Conservation (phyloP, 2,888 invertebrate genomes). For the Palloptera scutellata region DNA sequence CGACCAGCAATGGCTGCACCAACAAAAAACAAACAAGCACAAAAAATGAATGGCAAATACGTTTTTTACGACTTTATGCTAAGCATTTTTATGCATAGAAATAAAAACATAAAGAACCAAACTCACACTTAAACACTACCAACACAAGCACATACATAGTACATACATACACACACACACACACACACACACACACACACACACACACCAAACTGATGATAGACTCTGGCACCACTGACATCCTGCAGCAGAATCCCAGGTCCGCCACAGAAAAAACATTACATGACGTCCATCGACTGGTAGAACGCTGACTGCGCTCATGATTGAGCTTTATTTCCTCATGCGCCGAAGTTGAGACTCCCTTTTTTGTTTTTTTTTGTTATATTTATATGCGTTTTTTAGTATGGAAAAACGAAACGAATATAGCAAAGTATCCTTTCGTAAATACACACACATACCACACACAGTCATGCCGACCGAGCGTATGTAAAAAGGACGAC, state of each 20-base stretch:
- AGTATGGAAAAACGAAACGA: constrained; percentile 52
- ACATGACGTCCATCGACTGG: constrained; percentile 34
- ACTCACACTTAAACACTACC: too few species aligned
- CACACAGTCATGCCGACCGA: constrained; percentile 25
- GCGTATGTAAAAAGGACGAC: constrained; percentile 50
- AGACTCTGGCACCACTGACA: constrained; percentile 12
- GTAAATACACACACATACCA: constrained; percentile 7
- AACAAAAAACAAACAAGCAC: background rate
- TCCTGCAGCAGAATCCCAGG: too few species aligned
- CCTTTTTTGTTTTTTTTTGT: constrained; percentile 40
- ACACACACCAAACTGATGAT: background rate
- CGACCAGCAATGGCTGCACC: constrained; percentile 32
- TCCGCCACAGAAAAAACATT: too few species aligned
- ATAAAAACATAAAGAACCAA: constrained; percentile 38
- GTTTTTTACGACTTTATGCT: constrained; percentile 45
- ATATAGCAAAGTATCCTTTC: constrained; percentile 8
- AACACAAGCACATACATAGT: background rate
- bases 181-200: background rate
- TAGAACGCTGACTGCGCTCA: constrained; percentile 39
- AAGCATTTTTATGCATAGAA: constrained; percentile 59
- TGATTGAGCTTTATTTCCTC: constrained; percentile 46
- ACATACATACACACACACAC: background rate
- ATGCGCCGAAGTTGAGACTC: constrained; percentile 29
- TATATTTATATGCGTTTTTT: constrained; percentile 54
- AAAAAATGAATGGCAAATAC: background rate